Conservation (phyloP, 2,797 vertebrate species). For the Alfaro cultratus region DNA sequence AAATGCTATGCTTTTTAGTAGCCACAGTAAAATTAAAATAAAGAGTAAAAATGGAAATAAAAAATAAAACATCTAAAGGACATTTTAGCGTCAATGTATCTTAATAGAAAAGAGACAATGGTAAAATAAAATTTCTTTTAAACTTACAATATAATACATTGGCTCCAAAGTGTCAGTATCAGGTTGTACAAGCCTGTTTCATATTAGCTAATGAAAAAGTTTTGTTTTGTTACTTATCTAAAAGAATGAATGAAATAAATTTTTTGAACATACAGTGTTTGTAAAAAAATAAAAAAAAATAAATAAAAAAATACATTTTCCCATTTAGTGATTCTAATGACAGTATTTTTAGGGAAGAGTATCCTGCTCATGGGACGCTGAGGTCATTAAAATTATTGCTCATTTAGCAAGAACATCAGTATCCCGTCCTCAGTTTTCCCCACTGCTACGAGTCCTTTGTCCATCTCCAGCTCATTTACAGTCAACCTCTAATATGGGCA, state of each 20-base stretch:
- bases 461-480: slow-evolving; percentile 71
- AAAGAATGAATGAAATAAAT: neutral
- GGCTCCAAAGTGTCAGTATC: slow-evolving; percentile 42
- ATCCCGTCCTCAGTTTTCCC: slow-evolving; percentile 38
- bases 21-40: slow-evolving; percentile 40
- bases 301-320: neutral
- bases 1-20: slow-evolving; percentile 23
- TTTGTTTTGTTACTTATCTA: neutral
- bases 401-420: slow-evolving; percentile 68
- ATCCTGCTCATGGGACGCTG: slow-evolving; percentile 59
- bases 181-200: slow-evolving; percentile 52
- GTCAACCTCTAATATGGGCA: slow-evolving; percentile 73
- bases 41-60: slow-evolving; percentile 11
- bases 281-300: neutral
- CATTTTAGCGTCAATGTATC: slow-evolving; percentile 16
- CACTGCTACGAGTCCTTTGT: slow-evolving; percentile 60
- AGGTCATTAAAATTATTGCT: slow-evolving; percentile 78
- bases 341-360: slow-evolving; percentile 42
- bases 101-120: slow-evolving; percentile 26
- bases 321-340: slow-evolving; percentile 17
- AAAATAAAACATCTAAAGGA: slow-evolving; percentile 21
- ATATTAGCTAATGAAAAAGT: slow-evolving; percentile 26
- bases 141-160: slow-evolving; percentile 29
- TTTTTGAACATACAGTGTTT: neutral
- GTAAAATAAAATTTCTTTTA: slow-evolving; percentile 23